phyloP scores from a whole-genome alignment of 2,888 invertebrate species.

The Uropetala carovei region DNA sequence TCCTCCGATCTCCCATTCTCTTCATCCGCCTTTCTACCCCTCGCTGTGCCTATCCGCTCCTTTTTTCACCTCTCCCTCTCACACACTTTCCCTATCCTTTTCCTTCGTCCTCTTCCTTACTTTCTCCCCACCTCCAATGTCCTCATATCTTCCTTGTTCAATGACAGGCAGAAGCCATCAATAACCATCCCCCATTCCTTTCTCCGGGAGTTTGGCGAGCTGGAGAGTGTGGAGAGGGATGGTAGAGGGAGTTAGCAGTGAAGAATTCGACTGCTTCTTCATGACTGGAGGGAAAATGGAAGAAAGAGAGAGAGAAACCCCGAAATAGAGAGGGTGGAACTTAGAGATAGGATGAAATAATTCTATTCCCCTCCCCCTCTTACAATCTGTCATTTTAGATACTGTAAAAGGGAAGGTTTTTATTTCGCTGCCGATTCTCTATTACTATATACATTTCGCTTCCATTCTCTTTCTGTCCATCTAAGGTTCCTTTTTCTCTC shows the following conservation, averaged over 20 bases:
- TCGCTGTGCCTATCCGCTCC: neutral
- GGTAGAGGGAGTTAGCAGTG: neutral
- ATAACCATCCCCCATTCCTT: constrained; percentile 5
- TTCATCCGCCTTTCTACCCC: neutral
- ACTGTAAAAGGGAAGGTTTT: neutral
- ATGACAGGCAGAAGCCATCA: constrained; percentile 51
- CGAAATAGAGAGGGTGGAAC: neutral
- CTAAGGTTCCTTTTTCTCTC: neutral
- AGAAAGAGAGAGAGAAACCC: neutral
- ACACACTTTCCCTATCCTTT: neutral
- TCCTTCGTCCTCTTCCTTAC: neutral
- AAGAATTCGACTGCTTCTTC: neutral
- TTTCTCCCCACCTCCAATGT: neutral
- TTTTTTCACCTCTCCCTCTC: neutral
- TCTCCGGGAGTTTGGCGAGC: neutral
- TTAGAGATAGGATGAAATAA: neutral
- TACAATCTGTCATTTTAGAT: neutral
- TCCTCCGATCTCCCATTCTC: too few species aligned
- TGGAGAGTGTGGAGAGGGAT: neutral
- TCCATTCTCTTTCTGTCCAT: neutral
- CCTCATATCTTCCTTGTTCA: constrained; percentile 55
- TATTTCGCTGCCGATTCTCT: neutral
- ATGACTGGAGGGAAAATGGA: neutral
- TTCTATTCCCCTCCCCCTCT: neutral
- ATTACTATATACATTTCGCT: neutral